These are phyloP conservation scores for Resseliella maxima DNA, from an alignment of 2,888 invertebrate species.

Conservation along the genomic window DNA sequence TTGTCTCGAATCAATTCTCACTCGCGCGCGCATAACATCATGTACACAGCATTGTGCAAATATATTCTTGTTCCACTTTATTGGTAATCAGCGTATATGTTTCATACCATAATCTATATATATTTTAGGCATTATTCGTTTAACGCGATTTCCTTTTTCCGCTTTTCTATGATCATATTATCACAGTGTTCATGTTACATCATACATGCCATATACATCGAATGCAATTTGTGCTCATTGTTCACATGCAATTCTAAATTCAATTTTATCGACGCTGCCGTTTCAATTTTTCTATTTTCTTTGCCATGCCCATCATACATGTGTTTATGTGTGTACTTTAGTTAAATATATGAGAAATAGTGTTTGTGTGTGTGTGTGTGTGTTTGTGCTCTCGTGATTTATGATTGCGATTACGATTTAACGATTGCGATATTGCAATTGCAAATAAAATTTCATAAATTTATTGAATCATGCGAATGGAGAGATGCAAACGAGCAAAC, in stretches of 20 bases:
- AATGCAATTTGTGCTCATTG: slow-evolving; percentile 31
- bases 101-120: not conserved
- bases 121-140: slow-evolving; percentile 54
- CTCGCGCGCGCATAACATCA: no score
- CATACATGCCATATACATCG: slow-evolving; percentile 14
- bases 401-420: slow-evolving; percentile 15
- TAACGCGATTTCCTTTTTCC: slow-evolving; percentile 53
- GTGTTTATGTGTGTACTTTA: not conserved
- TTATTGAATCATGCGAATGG: slow-evolving; percentile 9
- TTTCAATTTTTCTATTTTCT: slow-evolving; percentile 6
- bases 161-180: slow-evolving; percentile 48
- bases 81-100: slow-evolving; percentile 31
- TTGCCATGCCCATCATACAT: not conserved
- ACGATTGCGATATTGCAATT: slow-evolving; percentile 44
- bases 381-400: not conserved
- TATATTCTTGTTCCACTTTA: slow-evolving; percentile 9
- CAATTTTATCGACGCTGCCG: slow-evolving; percentile 41
- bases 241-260: slow-evolving; percentile 53
- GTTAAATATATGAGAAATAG: no score
- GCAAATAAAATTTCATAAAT: slow-evolving; percentile 53
- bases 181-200: not conserved
- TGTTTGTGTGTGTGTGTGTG: not conserved
- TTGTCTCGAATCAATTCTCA: not conserved
- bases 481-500: not conserved
- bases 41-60: not conserved